These are phyloP conservation scores for Falco columbarius DNA, from an alignment of 2,797 vertebrate genomes.

Conservation along the genomic window DNA sequence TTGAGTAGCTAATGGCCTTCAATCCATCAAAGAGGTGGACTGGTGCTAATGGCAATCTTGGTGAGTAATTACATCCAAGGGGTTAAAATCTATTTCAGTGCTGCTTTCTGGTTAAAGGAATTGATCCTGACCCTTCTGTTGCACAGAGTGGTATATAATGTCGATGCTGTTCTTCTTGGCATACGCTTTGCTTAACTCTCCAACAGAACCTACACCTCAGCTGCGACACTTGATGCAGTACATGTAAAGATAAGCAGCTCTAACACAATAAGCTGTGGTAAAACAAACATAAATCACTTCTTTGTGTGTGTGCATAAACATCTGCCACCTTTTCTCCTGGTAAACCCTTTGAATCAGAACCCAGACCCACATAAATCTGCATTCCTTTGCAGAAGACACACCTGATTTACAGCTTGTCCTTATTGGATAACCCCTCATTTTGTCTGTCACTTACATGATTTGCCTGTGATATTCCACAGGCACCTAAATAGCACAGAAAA, in stretches of 20 bases:
- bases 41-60: slow-evolving; percentile 45
- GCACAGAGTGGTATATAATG: neutral
- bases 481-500: neutral
- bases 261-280: neutral
- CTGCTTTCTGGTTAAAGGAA: slow-evolving; percentile 64
- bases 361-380: neutral
- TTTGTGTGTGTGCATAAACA: neutral
- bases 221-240: neutral
- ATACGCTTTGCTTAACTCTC: slow-evolving; percentile 15
- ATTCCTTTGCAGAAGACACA: neutral
- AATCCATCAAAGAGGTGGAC: slow-evolving; percentile 40
- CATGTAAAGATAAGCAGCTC: neutral
- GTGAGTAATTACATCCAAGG: slow-evolving; percentile 68
- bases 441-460: neutral
- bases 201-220: neutral
- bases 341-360: neutral
- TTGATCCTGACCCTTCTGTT: slow-evolving; percentile 52
- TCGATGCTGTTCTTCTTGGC: neutral
- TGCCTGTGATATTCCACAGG: neutral
- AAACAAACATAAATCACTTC: neutral
- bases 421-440: neutral
- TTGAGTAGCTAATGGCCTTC: slow-evolving; percentile 32
- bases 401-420: neutral
- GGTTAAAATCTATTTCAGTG: slow-evolving; percentile 70
- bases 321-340: neutral